phyloP scores from a whole-genome alignment of 2,113 vertebrate genomes.

The Psammodynastes pulverulentus region DNA sequence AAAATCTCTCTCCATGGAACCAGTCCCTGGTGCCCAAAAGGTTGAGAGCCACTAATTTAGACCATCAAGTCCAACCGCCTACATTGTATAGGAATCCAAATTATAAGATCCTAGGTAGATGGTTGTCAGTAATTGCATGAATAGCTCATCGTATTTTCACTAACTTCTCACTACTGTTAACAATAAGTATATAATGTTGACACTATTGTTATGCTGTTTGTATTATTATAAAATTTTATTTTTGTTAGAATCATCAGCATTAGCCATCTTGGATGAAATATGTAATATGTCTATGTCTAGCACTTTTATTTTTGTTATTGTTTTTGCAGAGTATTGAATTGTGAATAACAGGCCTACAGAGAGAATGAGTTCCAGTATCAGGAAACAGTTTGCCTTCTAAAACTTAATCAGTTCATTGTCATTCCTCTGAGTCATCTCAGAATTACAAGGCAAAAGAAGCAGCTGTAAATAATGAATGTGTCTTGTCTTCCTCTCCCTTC shows the following conservation, averaged over 20 bases:
- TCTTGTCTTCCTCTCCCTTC: slow-evolving; percentile 27
- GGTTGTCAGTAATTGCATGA: not conserved
- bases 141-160: not conserved
- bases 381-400: slow-evolving; percentile 50
- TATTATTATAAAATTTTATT: no score
- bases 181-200: not conserved
- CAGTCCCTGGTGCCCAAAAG: no score
- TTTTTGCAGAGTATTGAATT: slow-evolving; percentile 55
- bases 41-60: no score
- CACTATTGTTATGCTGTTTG: not conserved
- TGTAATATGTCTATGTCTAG: not conserved
- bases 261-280: not conserved
- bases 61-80: not conserved
- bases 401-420: slow-evolving; percentile 16
- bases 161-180: not conserved
- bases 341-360: slow-evolving; percentile 44
- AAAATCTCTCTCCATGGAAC: no score
- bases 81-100: not conserved
- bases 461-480: slow-evolving; percentile 39
- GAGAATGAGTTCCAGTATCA: slow-evolving; percentile 60
- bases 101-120: not conserved
- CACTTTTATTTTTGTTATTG: not conserved
- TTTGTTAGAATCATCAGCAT: not conserved
- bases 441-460: slow-evolving; percentile 69
- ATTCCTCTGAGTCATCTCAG: slow-evolving; percentile 64